Evolutionary conservation across 2,888 invertebrate genomes (phyloP).

Genomic region (Pandemis cinnamomeana): DNA sequence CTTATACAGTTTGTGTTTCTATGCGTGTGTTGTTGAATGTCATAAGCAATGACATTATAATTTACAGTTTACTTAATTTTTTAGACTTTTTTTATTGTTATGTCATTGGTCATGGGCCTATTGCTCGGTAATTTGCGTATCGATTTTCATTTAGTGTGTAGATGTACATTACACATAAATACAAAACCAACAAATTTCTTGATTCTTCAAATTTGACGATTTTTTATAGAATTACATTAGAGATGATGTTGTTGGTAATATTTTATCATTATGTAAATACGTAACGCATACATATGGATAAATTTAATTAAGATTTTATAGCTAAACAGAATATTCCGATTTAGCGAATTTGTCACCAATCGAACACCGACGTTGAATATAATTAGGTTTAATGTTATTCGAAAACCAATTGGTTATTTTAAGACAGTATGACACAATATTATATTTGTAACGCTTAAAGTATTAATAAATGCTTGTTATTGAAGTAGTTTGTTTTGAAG

Average conservation of each 20-base stretch:
- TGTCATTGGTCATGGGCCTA: neutral
- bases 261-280: conserved; percentile 36
- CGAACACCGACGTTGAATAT: conserved; percentile 18
- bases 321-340: conserved; percentile 11
- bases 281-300: conserved; percentile 22
- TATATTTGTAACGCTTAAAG: neutral
- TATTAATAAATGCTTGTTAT: neutral
- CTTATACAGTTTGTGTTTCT: neutral
- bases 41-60: neutral
- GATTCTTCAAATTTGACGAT: neutral
- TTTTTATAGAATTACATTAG: conserved; percentile 10
- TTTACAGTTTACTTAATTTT: too few relatives aligned
- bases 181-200: neutral
- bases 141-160: neutral
- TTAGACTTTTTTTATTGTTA: too few relatives aligned
- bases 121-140: neutral
- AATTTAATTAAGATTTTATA: conserved; percentile 26
- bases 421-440: neutral
- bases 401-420: neutral
- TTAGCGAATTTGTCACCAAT: conserved; percentile 23
- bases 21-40: neutral
- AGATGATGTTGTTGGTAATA: conserved; percentile 12
- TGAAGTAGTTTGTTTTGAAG: neutral
- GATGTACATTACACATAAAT: neutral
- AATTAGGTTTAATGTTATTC: conserved; percentile 9